A percentile compares a stretch with the other conserved stretches of the same genome.
These are phyloP conservation scores for Callipepla californica DNA, from an alignment of 2,113 vertebrate genomes.

Conservation along the genomic window DNA sequence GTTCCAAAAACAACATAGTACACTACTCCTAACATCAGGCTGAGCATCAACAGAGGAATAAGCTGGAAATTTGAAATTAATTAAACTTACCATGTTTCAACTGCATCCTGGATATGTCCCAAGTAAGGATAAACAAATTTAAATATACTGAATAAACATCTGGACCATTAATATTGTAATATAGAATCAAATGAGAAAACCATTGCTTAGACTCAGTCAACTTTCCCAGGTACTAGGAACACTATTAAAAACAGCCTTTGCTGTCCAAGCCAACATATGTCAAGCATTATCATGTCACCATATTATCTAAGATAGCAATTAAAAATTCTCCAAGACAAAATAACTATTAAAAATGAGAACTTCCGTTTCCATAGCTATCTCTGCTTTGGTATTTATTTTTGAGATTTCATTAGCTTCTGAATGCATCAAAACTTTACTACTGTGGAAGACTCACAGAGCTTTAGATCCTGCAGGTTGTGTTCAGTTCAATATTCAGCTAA, in stretches of 20 bases:
- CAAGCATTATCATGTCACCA: neutral
- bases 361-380: neutral
- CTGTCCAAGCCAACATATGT: neutral
- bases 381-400: slow-evolving; percentile 3
- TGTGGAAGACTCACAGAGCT: neutral
- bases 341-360: neutral
- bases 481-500: neutral
- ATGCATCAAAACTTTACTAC: neutral
- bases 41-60: neutral
- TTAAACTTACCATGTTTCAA: slow-evolving; percentile 46
- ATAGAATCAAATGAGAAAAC: slow-evolving; percentile 12
- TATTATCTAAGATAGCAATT: slow-evolving; percentile 1
- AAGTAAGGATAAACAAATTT: slow-evolving; percentile 62
- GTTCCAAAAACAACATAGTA: slow-evolving; percentile 21
- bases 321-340: neutral
- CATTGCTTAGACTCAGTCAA: neutral
- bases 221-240: slow-evolving; percentile 27
- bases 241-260: neutral
- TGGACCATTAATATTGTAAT: slow-evolving; percentile 5
- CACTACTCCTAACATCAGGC: neutral
- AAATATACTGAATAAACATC: slow-evolving; percentile 25
- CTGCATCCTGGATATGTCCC: slow-evolving; percentile 22
- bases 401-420: neutral
- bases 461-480: neutral
- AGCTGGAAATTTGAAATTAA: slow-evolving; percentile 50